phyloP scores from a whole-genome alignment of 1,140 invertebrate species.

The Drosophila tani region DNA sequence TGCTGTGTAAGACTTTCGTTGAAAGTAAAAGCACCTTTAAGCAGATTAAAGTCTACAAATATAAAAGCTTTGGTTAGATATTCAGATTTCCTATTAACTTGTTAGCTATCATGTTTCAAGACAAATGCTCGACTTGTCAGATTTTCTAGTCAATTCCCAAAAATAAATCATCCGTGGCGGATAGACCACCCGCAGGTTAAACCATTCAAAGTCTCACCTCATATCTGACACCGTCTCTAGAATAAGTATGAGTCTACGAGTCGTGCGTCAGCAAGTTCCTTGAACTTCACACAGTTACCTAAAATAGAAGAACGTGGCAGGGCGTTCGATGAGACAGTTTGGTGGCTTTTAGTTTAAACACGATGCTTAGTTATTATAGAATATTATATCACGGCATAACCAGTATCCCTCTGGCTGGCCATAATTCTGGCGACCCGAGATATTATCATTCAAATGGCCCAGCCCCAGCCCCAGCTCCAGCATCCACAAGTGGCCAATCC shows the following conservation, averaged over 20 bases:
- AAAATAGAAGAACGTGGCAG: conserved; percentile 48
- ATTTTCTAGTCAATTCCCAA: conserved; percentile 2
- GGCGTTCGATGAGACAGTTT: conserved; percentile 34
- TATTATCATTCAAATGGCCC: conserved; percentile 71
- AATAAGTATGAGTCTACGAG: conserved; percentile 24
- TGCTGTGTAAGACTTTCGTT: background rate
- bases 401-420: conserved; percentile 30
- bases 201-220: conserved; percentile 29
- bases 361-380: conserved; percentile 49
- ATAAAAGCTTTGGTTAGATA: background rate
- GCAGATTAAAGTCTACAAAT: conserved; percentile 1
- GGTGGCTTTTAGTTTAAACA: conserved; percentile 31
- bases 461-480: conserved; percentile 14
- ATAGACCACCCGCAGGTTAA: conserved; percentile 18
- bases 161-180: conserved; percentile 1
- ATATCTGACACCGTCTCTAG: conserved; percentile 16
- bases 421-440: conserved; percentile 47
- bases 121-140: conserved; percentile 5
- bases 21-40: conserved; percentile 27
- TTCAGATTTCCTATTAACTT: conserved; percentile 2
- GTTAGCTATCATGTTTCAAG: conserved; percentile 1
- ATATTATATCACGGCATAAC: conserved; percentile 53
- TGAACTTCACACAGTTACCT: conserved; percentile 65
- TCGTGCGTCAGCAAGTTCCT: conserved; percentile 64
- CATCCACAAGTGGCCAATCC: conserved; percentile 43